Evolutionary conservation across 2,888 invertebrate species (phyloP), one percentile per base, ranked within the genome.

Genomic region (Platynereis dumerilii): DNA sequence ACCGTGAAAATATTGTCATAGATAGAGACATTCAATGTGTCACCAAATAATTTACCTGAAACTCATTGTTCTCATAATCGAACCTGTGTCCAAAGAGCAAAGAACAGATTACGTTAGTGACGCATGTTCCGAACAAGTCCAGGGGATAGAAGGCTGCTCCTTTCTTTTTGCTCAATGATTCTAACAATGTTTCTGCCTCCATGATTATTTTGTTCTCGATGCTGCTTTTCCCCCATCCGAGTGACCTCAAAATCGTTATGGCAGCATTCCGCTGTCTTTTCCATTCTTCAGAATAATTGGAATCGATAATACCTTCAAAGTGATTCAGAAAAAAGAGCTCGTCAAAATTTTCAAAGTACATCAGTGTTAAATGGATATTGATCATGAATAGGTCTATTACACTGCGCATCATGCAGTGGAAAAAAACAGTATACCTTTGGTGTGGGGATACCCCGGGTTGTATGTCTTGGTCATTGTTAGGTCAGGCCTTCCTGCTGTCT

Each of bases 301-400:
- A 48, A 60, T 60, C 60, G 7, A 34, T 34, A 12, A 60, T 60
- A 10, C 60, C 60, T 60, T n/a, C n/a, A n/a, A n/a, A n/a, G n/a
- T n/a, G n/a, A n/a, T n/a, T n/a, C n/a, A n/a, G n/a, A n/a, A n/a
- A n/a, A n/a, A n/a, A n/a, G n/a, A n/a, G n/a, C n/a, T n/a, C n/a
- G n/a, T n/a, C n/a, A n/a, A n/a, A n/a, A n/a, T n/a, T n/a, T n/a
- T n/a, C n/a, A n/a, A n/a, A n/a, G n/a, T n/a, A n/a, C n/a, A n/a
- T n/a, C n/a, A n/a, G n/a, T n/a, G n/a, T n/a, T n/a, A n/a, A n/a
- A n/a, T n/a, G n/a, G n/a, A n/a, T n/a, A n/a, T n/a, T n/a, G n/a
- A n/a, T n/a, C n/a, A n/a, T n/a, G n/a, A n/a, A n/a, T n/a, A n/a
- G n/a, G n/a, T n/a, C n/a, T n/a, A n/a, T n/a, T n/a, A n/a, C n/a